Evolutionary conservation across 1,140 invertebrate species (phyloP), one percentile per base, ranked within the genome.

Genomic region (Euura lappo): DNA sequence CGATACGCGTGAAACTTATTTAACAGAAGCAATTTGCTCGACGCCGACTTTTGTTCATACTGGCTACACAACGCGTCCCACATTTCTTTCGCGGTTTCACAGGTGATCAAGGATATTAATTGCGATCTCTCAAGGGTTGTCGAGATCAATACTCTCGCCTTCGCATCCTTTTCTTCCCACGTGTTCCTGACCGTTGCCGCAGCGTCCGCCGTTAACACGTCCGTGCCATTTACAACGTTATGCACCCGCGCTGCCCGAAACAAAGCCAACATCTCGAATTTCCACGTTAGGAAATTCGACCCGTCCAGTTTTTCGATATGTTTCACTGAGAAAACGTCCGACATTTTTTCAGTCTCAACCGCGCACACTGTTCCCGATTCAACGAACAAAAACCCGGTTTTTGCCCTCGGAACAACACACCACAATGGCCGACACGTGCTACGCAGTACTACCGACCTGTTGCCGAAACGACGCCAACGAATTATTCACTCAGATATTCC

Each of bases 111-210:
- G 8, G 65, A 68, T 6, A 72, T 51, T 47, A 71, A 28, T 65
- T 76, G 72, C 51, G 45, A 46, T 10, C 47, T 45, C 67, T 72
- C 72, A n/a, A 78, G 43, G 28, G 72, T 69, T 45, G 72, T 68
- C 11, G 74, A 74, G 47, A 77, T 69, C 10, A 77, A 2, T 2
- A 69, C 68, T 71, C 60, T 74, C 13, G 72, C 74, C 42, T 64
- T 72, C 11, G 76, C 74, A 71, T 75, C 68, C 4, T 74, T 71
- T 71, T 72, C 69, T n/a, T 72, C 65, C 73, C 74, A 75, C 47
- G 47, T 11, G 46, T 73, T 72, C 65, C 28, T 51, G 2, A 45
- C 72, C 67, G 71, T 71, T 45, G 42, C 7, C 6, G 64, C 51
- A 28, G 71, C 65, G 43, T 69, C 47, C 8, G 8, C 65, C 43